These are phyloP conservation scores for Ceramica pisi DNA, from an alignment of 2,888 invertebrate species.

Conservation along the genomic window DNA sequence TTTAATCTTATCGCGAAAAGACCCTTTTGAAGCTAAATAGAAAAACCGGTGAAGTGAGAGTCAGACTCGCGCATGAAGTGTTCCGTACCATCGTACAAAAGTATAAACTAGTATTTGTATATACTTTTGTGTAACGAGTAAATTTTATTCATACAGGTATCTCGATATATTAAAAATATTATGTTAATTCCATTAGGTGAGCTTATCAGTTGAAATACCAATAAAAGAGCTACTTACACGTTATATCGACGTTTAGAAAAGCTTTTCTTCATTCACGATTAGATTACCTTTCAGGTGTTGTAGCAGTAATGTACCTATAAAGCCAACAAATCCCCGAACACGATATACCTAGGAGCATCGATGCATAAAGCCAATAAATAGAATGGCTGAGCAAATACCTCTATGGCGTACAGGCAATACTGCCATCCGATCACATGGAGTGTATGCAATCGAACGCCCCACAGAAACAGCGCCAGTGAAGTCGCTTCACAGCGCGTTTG, in stretches of 20 bases:
- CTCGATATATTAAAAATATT: too few species aligned
- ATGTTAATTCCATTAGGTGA: too few species aligned
- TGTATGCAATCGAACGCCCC: conserved; percentile 19
- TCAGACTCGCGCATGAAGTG: too few species aligned
- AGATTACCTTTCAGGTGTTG: neutral
- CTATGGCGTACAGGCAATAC: neutral
- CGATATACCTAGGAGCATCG: neutral
- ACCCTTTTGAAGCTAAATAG: conserved; percentile 14
- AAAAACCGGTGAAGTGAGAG: neutral
- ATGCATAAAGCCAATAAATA: conserved; percentile 16
- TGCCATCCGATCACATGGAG: neutral
- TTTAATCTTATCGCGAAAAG: conserved; percentile 24
- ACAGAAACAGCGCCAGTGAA: conserved; percentile 11
- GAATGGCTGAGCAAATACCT: conserved; percentile 11
- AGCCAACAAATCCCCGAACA: neutral
- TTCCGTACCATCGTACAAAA: too few species aligned
- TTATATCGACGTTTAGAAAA: neutral
- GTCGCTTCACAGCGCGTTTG: conserved; percentile 14
- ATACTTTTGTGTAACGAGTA: too few species aligned
- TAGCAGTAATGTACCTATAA: neutral
- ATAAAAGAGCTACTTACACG: too few species aligned
- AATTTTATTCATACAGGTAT: too few species aligned
- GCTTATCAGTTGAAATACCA: too few species aligned
- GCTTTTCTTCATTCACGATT: neutral
- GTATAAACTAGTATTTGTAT: too few species aligned